phyloP scores from a whole-genome alignment of 2,888 invertebrate species.

The Chaetogeoica ovagalla region DNA sequence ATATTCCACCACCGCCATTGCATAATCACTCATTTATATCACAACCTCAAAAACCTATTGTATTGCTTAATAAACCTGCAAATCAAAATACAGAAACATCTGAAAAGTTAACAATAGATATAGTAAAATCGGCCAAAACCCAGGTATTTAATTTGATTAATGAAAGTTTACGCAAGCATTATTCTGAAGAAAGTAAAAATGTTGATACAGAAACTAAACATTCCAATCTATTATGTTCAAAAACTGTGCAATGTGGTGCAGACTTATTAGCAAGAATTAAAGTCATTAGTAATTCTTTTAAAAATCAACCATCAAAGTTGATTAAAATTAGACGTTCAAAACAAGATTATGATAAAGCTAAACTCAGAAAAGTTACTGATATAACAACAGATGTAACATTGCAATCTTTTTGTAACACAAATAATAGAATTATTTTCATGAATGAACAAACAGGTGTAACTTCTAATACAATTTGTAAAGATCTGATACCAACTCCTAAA shows the following conservation, averaged over 20 bases:
- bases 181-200: constrained; percentile 4
- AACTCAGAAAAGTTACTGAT: not conserved
- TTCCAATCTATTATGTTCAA: not conserved
- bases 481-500: constrained; percentile 23
- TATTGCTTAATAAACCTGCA: not conserved
- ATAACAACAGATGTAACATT: not conserved
- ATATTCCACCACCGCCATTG: not conserved
- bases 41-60: not conserved
- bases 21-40: not conserved
- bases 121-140: constrained; percentile 10
- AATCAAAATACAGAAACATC: not conserved
- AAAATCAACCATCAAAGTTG: constrained; percentile 39
- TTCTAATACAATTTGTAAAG: constrained; percentile 22
- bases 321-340: constrained; percentile 17
- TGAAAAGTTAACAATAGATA: not conserved
- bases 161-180: constrained; percentile 22
- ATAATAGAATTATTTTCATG: constrained; percentile 34
- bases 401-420: constrained; percentile 8
- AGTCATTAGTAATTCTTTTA: constrained; percentile 43
- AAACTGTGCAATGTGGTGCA: constrained; percentile 27
- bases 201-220: not conserved
- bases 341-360: constrained; percentile 16
- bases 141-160: constrained; percentile 33
- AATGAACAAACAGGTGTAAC: constrained; percentile 25
- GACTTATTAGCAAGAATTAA: constrained; percentile 46